Evolutionary conservation across 2,113 vertebrate species (phyloP).

Genomic region (Silurus asotus): DNA sequence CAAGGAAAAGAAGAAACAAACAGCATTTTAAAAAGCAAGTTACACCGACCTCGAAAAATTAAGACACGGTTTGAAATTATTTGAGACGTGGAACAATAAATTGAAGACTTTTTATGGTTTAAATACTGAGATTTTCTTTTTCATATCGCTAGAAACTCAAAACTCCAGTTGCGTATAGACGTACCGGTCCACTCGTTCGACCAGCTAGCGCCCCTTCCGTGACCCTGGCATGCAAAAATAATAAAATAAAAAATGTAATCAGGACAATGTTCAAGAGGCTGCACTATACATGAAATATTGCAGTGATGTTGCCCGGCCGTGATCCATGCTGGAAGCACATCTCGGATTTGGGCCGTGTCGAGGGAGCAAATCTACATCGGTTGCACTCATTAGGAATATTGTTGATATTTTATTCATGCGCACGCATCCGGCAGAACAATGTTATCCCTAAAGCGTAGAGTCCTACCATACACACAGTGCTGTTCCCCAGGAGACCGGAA

Average conservation of each 20-base stretch:
- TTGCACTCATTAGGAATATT: slow-evolving; percentile 29
- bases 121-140: too few species aligned
- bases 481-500: slow-evolving; percentile 21
- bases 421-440: slow-evolving; percentile 15
- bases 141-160: neutral
- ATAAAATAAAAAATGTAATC: slow-evolving; percentile 51
- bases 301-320: slow-evolving; percentile 36
- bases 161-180: neutral
- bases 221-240: slow-evolving; percentile 40
- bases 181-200: neutral
- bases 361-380: slow-evolving; percentile 27
- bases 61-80: too few species aligned
- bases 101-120: too few species aligned
- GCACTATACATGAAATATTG: slow-evolving; percentile 32
- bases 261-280: slow-evolving; percentile 21
- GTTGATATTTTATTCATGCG: slow-evolving; percentile 53
- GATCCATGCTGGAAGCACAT: slow-evolving; percentile 48
- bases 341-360: slow-evolving; percentile 26
- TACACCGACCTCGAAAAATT: too few species aligned
- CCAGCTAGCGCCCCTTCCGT: slow-evolving; percentile 21
- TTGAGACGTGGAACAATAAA: too few species aligned
- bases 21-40: too few species aligned
- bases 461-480: neutral
- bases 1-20: too few species aligned
- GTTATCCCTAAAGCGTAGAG: slow-evolving; percentile 33